Evolutionary conservation across 2,797 vertebrate genomes (phyloP), one percentile per base, ranked within the genome.

Genomic region (Coregonus sp.): DNA sequence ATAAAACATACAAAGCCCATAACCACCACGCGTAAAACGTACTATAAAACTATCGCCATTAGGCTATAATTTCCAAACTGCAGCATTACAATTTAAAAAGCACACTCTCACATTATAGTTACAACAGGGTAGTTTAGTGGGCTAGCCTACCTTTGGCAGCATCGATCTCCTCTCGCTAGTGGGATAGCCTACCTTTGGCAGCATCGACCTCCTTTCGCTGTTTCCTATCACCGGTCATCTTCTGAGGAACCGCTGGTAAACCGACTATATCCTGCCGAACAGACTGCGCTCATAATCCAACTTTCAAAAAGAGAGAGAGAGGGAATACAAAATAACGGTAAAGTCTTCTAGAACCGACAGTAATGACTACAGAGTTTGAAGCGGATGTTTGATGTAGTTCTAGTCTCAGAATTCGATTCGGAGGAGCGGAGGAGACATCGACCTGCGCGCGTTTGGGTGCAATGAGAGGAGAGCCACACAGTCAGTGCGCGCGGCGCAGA

Each of bases 231-330:
- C 72, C 18, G 54, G 54, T 73, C 72, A 73, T 73, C 54, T 73
- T 73, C 54, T 40, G 72, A 61, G 31, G 52, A 56, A 37, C 59
- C 12, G 35, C 25, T 14, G 63, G 12, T 4, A 25, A 37, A 73
- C 15, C 3, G 31, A 61, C 63, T 20, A 59, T 37, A 61, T 73
- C 54, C 72, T 73, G 35, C 18, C 54, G 33, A 59, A 61, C 18
- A 33, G n/a, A 33, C 18, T 73, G 35, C 52, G 33, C 52, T 14
- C 54, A 31, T 73, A 73, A 73, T 73, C 72, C 72, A 73, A 73
- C 56, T 73, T 66, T 61, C 18, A 61, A 61, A 11, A 73, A 25
- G 25, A 25, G 9, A 40, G n/a, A 61, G 54, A 52, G 14, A 72
- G 52, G 25, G n/a, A 61, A 5, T 5, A 9, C 2, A 73, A 18